Conservation (phyloP, 1,140 invertebrate species). For the Drosophila arawakana region DNA sequence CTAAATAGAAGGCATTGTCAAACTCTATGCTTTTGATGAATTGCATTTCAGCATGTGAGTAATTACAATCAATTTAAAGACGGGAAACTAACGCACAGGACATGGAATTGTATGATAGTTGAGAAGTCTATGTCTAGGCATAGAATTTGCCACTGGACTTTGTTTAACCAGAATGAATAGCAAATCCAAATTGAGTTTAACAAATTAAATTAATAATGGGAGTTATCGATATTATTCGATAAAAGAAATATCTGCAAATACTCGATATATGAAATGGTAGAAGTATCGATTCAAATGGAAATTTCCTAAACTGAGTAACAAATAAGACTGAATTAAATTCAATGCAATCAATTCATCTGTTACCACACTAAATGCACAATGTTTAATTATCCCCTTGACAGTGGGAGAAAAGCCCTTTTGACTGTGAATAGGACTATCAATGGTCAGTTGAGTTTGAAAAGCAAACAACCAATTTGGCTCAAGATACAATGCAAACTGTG, state of each 20-base stretch:
- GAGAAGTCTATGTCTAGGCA: too few relatives aligned
- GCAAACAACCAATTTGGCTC: conserved; percentile 71
- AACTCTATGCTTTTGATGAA: conserved; percentile 57
- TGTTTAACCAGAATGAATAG: too few relatives aligned
- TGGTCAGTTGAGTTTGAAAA: conserved; percentile 47
- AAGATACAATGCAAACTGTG: conserved; percentile 72
- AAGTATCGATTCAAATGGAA: too few relatives aligned
- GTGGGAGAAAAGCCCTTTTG: not conserved
- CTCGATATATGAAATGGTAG: too few relatives aligned
- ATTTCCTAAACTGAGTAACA: too few relatives aligned
- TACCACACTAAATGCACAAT: conserved; percentile 36
- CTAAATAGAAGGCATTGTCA: not conserved
- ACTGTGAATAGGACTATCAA: conserved; percentile 42
- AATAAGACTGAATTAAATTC: not conserved
- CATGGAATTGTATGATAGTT: too few relatives aligned
- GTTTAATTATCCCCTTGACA: conserved; percentile 36
- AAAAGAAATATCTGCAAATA: too few relatives aligned
- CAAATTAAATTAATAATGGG: too few relatives aligned
- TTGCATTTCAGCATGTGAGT: conserved; percentile 58
- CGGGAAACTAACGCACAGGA: not conserved
- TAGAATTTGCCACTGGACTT: too few relatives aligned
- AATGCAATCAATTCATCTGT: conserved; percentile 2
- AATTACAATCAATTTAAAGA: conserved; percentile 63
- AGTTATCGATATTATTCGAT: too few relatives aligned
- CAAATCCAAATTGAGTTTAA: too few relatives aligned